Evolutionary conservation across 2,888 invertebrate genomes (phyloP), one percentile per base, ranked within the genome.

Genomic region (Tetragonula carbonaria): DNA sequence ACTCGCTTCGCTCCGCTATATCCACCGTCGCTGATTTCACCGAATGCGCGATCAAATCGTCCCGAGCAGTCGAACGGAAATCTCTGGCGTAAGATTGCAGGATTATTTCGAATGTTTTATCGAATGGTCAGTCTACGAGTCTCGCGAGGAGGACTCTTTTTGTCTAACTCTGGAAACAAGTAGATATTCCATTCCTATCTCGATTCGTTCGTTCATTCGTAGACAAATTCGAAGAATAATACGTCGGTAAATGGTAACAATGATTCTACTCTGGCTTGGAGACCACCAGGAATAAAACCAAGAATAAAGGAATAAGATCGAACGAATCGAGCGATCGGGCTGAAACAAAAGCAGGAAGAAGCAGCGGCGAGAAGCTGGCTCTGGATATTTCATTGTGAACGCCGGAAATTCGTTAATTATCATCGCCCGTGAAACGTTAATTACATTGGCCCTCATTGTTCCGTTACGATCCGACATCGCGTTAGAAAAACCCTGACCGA

Each of bases 341-440:
- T 51, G 71, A 72, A 81, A 81, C 75, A 73, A 81, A 67, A 67
- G 73, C 21, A 62, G 75, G 62, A 28, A 18, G 14, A 3, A 33
- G 45, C 70, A 38, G 55, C 0, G 75, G 68, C 76, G 72, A 68
- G 75, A 80, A 83, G 38, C 62, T 68, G 68, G 68, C 23, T n/a
- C 45, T 76, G 82, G 55, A 63, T 83, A 81, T 81, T 81, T 81
- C 72, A 83, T 81, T 73, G 67, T 68, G 72, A 38, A 51, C 59
- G 4, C 57, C 62, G 72, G 74, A 78, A 78, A 82, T 82, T 84
- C 84, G 65, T 78, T 75, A 84, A 84, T 84, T 84, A 78, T 82
- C 74, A 82, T 82, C 72, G 67, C 23, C 63, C 75, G 63, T 76
- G 65, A 73, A 85, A 80, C 62, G 63, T 67, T 78, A 83, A 83